Percentiles rank a stretch among this genome's conserved stretches.
These are phyloP conservation scores for Mesoclemmys tuberculata DNA, from an alignment of 2,113 vertebrate species.

Conservation along the genomic window DNA sequence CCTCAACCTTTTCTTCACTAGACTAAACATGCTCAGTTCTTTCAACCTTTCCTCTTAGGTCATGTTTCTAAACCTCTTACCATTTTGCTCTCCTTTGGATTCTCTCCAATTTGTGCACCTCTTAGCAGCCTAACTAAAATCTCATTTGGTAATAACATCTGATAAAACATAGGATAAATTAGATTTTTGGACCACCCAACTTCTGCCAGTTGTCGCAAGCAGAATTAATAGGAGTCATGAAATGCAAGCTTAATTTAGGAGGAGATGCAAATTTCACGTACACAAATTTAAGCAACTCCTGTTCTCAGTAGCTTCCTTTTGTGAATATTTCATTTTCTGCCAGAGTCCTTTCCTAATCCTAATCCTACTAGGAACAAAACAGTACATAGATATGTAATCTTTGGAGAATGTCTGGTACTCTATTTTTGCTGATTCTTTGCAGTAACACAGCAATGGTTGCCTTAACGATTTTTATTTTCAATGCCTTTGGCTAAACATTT, in stretches of 20 bases:
- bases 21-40: background rate
- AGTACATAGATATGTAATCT: slow-evolving; percentile 17
- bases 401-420: slow-evolving; percentile 44
- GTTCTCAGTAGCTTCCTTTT: background rate
- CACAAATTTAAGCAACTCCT: background rate
- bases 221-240: slow-evolving; percentile 11
- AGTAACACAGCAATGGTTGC: background rate
- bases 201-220: background rate
- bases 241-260: background rate
- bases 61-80: background rate
- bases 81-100: background rate
- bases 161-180: background rate
- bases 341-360: slow-evolving; percentile 1
- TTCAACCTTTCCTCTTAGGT: background rate
- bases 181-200: background rate
- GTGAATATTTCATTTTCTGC: background rate
- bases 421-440: slow-evolving; percentile 44
- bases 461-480: slow-evolving; percentile 25
- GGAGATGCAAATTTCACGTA: background rate
- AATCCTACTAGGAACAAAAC: slow-evolving; percentile 46
- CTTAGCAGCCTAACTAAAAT: background rate
- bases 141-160: background rate
- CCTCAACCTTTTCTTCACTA: background rate
- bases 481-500: slow-evolving; percentile 26
- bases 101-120: background rate